These are phyloP conservation scores for Rhinoptilus africanus DNA, from an alignment of 2,113 vertebrate species.

Conservation along the genomic window DNA sequence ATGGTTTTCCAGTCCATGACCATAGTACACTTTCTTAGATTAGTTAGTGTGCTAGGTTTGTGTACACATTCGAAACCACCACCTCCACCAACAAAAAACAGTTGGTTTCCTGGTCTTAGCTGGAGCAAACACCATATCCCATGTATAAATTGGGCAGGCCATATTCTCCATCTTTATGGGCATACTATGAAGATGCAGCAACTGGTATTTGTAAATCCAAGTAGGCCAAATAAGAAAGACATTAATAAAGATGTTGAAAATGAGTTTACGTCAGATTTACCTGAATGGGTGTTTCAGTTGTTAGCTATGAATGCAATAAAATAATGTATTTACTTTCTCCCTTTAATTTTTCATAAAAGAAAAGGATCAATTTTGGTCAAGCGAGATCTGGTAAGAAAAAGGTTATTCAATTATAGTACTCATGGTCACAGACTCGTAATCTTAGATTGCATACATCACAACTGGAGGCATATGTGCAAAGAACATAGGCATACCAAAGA, in stretches of 20 bases:
- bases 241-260: not conserved
- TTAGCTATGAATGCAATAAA: not conserved
- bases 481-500: not conserved
- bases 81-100: not conserved
- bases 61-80: not conserved
- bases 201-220: not conserved
- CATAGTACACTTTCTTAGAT: not conserved
- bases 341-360: not conserved
- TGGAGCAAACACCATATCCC: not conserved
- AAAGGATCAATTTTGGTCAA: not conserved
- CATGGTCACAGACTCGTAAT: not conserved
- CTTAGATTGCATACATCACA: not conserved
- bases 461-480: not conserved
- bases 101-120: not conserved
- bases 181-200: not conserved
- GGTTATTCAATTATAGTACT: not conserved
- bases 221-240: not conserved
- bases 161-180: not conserved
- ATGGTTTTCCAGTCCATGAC: not conserved
- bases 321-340: not conserved
- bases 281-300: not conserved
- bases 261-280: not conserved
- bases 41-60: not conserved
- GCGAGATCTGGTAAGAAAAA: not conserved
- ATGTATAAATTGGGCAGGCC: fast-evolving